Percentiles rank a stretch among this genome's conserved stretches.
Conservation (phyloP, 2,888 invertebrate genomes). For the Gastrophysa polygoni region DNA sequence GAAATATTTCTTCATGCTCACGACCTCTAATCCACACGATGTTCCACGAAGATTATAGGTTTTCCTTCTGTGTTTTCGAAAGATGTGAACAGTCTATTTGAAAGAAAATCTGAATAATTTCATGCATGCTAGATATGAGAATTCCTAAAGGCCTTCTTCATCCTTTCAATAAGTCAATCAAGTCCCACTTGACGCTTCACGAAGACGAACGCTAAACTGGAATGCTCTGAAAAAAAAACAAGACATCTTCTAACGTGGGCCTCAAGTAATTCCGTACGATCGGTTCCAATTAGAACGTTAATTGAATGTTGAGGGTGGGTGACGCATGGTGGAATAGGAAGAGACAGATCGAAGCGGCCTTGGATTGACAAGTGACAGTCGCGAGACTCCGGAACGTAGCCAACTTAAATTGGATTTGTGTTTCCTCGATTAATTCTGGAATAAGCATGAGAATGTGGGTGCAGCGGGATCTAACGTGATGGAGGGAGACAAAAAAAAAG, state of each 20-base stretch:
- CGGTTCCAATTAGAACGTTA: conserved; percentile 51
- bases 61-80: too few species aligned
- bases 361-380: conserved; percentile 51
- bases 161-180: conserved; percentile 10
- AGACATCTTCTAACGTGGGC: conserved; percentile 14
- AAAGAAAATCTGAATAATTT: too few species aligned
- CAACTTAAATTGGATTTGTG: conserved; percentile 53
- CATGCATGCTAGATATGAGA: too few species aligned
- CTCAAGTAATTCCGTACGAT: conserved; percentile 34
- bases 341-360: conserved; percentile 50
- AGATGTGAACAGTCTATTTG: too few species aligned
- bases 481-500: neutral
- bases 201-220: conserved; percentile 1
- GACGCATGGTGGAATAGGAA: conserved; percentile 45
- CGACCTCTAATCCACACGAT: too few species aligned
- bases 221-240: conserved; percentile 8
- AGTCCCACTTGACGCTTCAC: neutral
- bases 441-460: conserved; percentile 17
- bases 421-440: conserved; percentile 38
- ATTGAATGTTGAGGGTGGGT: conserved; percentile 49
- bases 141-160: too few species aligned
- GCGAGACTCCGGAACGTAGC: conserved; percentile 41
- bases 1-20: too few species aligned
- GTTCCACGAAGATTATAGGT: too few species aligned
- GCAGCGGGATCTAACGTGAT: conserved; percentile 6